Base-by-base conservation (phyloP, 2,113 vertebrate genomes). In the Hylia prasina region DNA sequence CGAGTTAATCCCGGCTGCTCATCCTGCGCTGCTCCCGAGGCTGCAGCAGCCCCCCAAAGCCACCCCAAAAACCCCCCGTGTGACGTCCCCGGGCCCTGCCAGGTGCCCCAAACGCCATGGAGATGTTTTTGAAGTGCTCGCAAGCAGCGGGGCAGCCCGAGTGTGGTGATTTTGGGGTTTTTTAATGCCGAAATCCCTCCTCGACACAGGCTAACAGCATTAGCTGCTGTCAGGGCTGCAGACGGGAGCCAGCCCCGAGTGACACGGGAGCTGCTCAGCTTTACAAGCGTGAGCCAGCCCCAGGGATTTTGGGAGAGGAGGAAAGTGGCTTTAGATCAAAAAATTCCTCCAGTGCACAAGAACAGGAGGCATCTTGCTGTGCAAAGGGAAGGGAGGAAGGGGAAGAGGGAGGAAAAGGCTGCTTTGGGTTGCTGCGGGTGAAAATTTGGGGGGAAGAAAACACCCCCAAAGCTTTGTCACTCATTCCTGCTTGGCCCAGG, bases 11-110 rank as follows among this genome's bases (percentile, higher is more conserved):
- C 88, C 2, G 0, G 8, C 35, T 4, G 79, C 92, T 69, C 78
- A 42, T 50, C 82, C 86, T 7, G 3, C 5, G n/a, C 47, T 5
- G 65, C 56, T 28, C 47, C 65, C 0, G 1, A 16, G 31, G 12
- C 13, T 3, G 14, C 35, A 1, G 24, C 60, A 20, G 13, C 42
- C 14, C 69, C 45, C 13, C 18, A 12, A 4, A 53, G 9, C 12
- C 93, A 53, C 60, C 20, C 76, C 37, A 2, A 45, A 64, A 44
- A 9, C 24, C 28, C 25, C 10, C 22, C 1, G 10, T 4, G 44
- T 0, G 1, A 3, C 1, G 2, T 9, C 68, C 72, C 27, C 1
- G 0, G 3, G 44, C 18, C 0, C 0, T 2, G 27, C 31, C 10
- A 4, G 1, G 24, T 17, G 4, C 87, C 89, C 28, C 23, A n/a